phyloP scores from a whole-genome alignment of 2,888 invertebrate species.

The Nysson spinosus region DNA sequence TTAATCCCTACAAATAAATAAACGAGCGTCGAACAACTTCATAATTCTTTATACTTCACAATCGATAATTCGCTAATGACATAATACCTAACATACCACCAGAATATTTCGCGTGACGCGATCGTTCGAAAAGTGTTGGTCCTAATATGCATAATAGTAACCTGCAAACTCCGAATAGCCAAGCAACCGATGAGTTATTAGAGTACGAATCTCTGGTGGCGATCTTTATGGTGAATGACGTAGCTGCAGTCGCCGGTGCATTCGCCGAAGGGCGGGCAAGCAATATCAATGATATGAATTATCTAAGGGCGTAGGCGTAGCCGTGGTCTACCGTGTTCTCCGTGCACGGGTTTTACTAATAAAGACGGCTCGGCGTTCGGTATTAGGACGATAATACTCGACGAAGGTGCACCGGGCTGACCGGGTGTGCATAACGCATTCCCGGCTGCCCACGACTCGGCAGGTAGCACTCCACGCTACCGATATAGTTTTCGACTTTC shows the following conservation, averaged over 20 bases:
- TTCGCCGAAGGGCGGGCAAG: conserved; percentile 40
- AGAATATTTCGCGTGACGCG: too few relatives aligned
- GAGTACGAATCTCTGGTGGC: conserved; percentile 43
- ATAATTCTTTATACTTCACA: too few relatives aligned
- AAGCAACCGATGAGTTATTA: too few relatives aligned
- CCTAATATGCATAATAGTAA: too few relatives aligned
- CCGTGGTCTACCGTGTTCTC: conserved; percentile 41
- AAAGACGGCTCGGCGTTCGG: conserved; percentile 40
- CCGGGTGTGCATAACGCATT: conserved; percentile 33
- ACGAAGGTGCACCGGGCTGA: conserved; percentile 10
- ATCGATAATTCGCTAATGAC: too few relatives aligned
- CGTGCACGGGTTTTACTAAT: conserved; percentile 22
- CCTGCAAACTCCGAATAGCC: too few relatives aligned
- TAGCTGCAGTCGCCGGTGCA: conserved; percentile 46
- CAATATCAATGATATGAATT: conserved; percentile 63
- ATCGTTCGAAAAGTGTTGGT: too few relatives aligned
- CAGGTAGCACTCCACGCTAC: conserved; percentile 45
- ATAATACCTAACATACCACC: too few relatives aligned
- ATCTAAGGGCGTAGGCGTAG: conserved; percentile 63
- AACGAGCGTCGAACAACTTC: too few relatives aligned
- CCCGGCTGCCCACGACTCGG: conserved; percentile 53
- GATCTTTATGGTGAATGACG: conserved; percentile 55
- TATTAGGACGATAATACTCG: conserved; percentile 48
- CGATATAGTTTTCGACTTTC: conserved; percentile 8
- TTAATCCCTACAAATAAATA: too few relatives aligned